Evolutionary conservation across 2,113 vertebrate species (phyloP), one percentile per base, ranked within the genome.

Genomic region (Engystomops pustulosus): DNA sequence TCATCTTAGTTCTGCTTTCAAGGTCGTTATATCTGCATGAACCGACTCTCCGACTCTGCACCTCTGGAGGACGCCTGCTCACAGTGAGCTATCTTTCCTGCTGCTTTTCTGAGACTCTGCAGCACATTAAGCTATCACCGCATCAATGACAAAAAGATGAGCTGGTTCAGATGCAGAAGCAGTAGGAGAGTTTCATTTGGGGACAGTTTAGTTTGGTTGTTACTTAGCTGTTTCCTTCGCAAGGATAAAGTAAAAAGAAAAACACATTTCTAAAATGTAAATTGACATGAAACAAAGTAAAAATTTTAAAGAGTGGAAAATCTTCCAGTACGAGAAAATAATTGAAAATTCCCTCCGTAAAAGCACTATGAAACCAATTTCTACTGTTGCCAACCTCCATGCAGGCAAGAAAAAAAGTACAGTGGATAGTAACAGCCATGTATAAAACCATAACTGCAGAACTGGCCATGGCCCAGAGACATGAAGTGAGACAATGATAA

Each of bases 11-110:
- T 14, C 58, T 45, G 49, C n/a, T n/a, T 82, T 82, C 80, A 81
- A 71, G 79, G 79, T 55, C 67, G 15, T 72, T 72, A 45, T 53
- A 58, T 82, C 68, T 74, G 68, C 80, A 82, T 82, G 80, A 74
- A 72, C 34, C 34, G 23, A 45, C 23, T 72, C 80, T 17, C 79
- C 38, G 58, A 82, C 27, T 58, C 67, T 82, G 36, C 51, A 44
- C 34, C 69, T 41, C 58, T 30, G 65, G 62, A 27, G 36, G 60
- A 25, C 41, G 41, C 25, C 58, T 14, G 6, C 14, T 45, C 36
- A 79, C 79, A 36, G 67, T 36, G 32, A 36, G 65, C 18, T 41
- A 12, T 51, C 17, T n/a, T 23, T 27, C n/a, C 12, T 30, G 49
- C 74, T 65, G 58, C 36, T 27, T 45, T 32, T 8, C 23, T 38